Evolutionary conservation across 2,888 invertebrate genomes (phyloP), one percentile per base, ranked within the genome.

Genomic region (Gastracanthus pulcherrimus): DNA sequence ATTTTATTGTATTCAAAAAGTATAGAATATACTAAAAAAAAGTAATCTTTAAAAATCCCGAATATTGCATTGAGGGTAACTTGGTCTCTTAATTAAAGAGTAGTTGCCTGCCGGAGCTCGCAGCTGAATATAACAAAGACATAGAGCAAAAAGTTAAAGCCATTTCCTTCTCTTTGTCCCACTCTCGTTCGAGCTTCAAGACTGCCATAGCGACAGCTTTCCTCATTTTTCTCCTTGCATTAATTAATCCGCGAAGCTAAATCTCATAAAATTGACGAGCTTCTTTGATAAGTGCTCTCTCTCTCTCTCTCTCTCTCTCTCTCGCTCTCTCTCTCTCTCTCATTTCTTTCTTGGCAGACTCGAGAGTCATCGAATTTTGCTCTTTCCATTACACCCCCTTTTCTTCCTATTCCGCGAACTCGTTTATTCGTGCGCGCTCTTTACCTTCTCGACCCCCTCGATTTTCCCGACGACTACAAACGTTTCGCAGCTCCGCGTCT

Each of bases 191-290:
- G 26, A 55, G 19, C 36, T 36, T 36, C 36, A 19, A 34, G 34
- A 31, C 60, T 34, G 29, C 45, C n/a, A n/a, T n/a, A n/a, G n/a
- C 19, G 31, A 5, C 19, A 51, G 51, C 51, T 31, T 36, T 9
- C 64, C 16, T 3, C 34, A n/a, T 36, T 38, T 41, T 48, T 69
- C 48, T 19, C 26, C 41, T 69, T 26, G 23, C 34, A 70, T 77
- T 62, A 77, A 77, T 79, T 79, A 74, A 79, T 74, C 79, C 60
- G 36, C 26, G 31, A 79, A 79, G 74, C 60, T 79, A 58, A 79
- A 67, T 79, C 67, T 72, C 66, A 67, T 79, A 64, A 79, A 72
- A 72, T 72, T 58, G 51, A 58, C 38, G 67, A 55, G 62, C 26
- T 51, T 23, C 67, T 74, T 72, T 67, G 66, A 41, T 48, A 67